Evolutionary conservation across 2,797 vertebrate genomes (phyloP).

Genomic region (Chromobotia macracanthus): DNA sequence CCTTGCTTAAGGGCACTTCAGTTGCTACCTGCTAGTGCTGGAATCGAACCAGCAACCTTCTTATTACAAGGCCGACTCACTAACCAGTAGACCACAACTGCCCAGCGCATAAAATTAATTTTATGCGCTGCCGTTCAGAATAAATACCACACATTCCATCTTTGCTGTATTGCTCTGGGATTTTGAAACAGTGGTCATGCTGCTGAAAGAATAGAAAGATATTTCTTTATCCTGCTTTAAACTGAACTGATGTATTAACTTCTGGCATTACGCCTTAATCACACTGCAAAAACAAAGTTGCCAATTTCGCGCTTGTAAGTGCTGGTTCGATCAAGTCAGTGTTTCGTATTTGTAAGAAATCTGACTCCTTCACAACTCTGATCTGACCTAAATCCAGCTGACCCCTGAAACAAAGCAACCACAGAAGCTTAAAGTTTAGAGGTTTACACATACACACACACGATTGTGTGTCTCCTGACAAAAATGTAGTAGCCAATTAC

Average conservation of each 20-base stretch:
- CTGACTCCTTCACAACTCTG: conserved; percentile 31
- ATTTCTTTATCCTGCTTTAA: not conserved
- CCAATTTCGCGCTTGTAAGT: conserved; percentile 6
- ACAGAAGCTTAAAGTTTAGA: conserved; percentile 12
- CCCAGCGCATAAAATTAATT: not conserved
- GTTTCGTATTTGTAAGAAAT: conserved; percentile 30
- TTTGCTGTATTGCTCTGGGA: not conserved
- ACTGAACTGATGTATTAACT: conserved; percentile 11
- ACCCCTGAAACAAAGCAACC: conserved; percentile 24
- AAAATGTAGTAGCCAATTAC: not conserved
- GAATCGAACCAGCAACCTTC: too few relatives aligned
- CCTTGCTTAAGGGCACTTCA: too few relatives aligned
- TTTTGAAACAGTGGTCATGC: not conserved
- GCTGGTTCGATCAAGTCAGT: conserved; percentile 16
- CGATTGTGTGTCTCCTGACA: not conserved
- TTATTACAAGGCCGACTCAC: too few relatives aligned
- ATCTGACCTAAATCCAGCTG: conserved; percentile 25
- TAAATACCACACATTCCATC: not conserved
- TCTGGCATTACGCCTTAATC: conserved; percentile 17
- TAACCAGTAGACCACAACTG: too few relatives aligned
- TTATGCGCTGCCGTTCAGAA: not conserved
- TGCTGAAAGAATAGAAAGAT: not conserved
- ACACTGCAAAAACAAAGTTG: conserved; percentile 27
- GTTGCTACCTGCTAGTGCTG: too few relatives aligned
- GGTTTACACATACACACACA: conserved; percentile 26